These are phyloP conservation scores for Formicarius rufipectus DNA, from an alignment of 2,113 vertebrate genomes.

Conservation along the genomic window DNA sequence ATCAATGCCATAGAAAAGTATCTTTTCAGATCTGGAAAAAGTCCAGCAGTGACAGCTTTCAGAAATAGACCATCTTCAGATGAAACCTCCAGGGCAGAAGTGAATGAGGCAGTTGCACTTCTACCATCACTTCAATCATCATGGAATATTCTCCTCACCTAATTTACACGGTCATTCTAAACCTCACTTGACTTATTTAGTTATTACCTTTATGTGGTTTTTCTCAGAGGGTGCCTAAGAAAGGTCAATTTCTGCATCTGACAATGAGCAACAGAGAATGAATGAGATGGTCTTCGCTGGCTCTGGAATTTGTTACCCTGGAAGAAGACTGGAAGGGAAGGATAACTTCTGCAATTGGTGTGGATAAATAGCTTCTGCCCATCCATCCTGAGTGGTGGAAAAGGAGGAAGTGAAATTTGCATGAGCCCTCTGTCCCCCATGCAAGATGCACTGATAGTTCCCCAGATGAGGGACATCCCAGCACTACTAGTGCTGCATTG, in stretches of 20 bases:
- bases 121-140: background rate
- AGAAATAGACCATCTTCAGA: background rate
- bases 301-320: background rate
- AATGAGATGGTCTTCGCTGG: background rate
- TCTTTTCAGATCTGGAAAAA: background rate
- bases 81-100: background rate
- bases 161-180: background rate
- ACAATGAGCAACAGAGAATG: background rate
- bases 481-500: background rate
- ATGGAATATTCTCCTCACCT: background rate
- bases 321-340: background rate
- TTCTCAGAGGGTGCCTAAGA: background rate
- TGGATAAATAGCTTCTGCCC: background rate
- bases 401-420: background rate
- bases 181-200: background rate
- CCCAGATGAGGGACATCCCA: background rate
- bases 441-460: background rate
- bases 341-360: background rate
- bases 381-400: too few relatives aligned
- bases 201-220: background rate
- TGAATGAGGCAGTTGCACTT: background rate
- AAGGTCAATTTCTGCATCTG: background rate
- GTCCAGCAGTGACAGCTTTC: background rate
- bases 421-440: rapidly evolving
- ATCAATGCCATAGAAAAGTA: background rate